These are phyloP conservation scores for Calcarius ornatus DNA, from an alignment of 2,113 vertebrate species.

Conservation along the genomic window DNA sequence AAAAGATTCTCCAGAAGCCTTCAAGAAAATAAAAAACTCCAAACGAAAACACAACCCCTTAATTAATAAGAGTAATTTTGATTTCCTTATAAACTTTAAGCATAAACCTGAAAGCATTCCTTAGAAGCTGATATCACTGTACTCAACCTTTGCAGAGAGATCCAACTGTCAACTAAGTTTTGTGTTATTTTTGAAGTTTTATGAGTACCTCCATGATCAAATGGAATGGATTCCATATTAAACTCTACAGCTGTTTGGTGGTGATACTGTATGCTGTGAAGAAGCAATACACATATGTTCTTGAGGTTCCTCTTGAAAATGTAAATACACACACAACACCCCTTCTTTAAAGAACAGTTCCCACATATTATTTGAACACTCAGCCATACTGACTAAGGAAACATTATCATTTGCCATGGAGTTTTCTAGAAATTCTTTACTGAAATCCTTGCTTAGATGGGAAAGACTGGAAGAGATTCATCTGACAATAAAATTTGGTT, in stretches of 20 bases:
- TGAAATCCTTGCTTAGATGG: neutral
- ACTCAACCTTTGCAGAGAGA: neutral
- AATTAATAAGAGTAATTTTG: neutral
- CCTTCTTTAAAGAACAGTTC: neutral
- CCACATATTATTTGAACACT: neutral
- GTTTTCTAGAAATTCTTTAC: neutral
- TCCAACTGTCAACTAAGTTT: neutral
- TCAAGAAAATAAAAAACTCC: neutral
- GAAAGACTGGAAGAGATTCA: neutral
- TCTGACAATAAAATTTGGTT: neutral
- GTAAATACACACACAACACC: neutral
- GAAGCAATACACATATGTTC: neutral
- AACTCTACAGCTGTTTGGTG: neutral
- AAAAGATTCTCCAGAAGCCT: neutral
- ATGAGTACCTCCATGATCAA: neutral
- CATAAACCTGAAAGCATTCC: neutral
- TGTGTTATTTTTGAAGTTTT: neutral
- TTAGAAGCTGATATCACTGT: neutral
- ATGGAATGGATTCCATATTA: neutral
- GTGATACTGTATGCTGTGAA: neutral
- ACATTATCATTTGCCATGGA: accelerated
- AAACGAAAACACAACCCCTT: neutral
- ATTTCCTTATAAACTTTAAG: neutral
- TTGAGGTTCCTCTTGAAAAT: neutral
- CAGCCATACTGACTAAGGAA: neutral